Percentiles rank a stretch among this genome's conserved stretches.
These are phyloP conservation scores for Drosophila rhopaloa DNA, from an alignment of 1,140 invertebrate genomes.

Conservation along the genomic window DNA sequence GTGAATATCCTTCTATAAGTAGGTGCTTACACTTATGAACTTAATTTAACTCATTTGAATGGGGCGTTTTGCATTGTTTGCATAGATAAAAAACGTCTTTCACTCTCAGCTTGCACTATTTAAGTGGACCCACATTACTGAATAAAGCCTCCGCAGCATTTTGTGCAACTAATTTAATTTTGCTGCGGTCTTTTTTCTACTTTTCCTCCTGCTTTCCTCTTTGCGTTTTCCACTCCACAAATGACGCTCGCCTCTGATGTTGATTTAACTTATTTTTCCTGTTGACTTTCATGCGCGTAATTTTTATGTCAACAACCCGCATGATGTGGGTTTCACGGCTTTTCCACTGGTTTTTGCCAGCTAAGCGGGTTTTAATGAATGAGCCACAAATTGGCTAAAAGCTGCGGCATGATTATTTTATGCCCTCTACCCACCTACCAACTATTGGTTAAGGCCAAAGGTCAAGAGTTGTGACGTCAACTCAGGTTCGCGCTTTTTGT, in stretches of 20 bases:
- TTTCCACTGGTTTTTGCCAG: slow-evolving; percentile 51
- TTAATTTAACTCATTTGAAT: slow-evolving; percentile 1
- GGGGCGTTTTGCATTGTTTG: neutral
- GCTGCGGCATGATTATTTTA: slow-evolving; percentile 24
- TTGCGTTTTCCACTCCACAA: slow-evolving; percentile 25
- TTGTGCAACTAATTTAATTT: slow-evolving; percentile 61
- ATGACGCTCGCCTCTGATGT: slow-evolving; percentile 57
- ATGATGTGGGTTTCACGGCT: slow-evolving; percentile 38
- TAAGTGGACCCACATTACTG: slow-evolving; percentile 8
- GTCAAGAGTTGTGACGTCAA: slow-evolving; percentile 28
- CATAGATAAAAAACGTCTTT: slow-evolving; percentile 17
- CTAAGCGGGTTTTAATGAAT: slow-evolving; percentile 80
- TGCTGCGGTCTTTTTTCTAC: slow-evolving; percentile 6
- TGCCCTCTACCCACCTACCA: slow-evolving; percentile 5
- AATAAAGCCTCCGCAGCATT: slow-evolving; percentile 37
- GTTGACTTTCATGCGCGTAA: slow-evolving; percentile 82
- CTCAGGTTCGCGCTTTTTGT: neutral
- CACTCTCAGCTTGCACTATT: neutral
- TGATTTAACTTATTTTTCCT: slow-evolving; percentile 76
- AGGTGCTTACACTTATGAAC: neutral
- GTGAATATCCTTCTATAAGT: slow-evolving; percentile 4
- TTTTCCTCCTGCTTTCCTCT: neutral
- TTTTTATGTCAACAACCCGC: slow-evolving; percentile 73
- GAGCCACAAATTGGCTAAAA: slow-evolving; percentile 64
- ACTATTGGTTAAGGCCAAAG: slow-evolving; percentile 20